These are phyloP conservation scores for Tichodroma muraria DNA, from an alignment of 2,113 vertebrate genomes.

Conservation along the genomic window DNA sequence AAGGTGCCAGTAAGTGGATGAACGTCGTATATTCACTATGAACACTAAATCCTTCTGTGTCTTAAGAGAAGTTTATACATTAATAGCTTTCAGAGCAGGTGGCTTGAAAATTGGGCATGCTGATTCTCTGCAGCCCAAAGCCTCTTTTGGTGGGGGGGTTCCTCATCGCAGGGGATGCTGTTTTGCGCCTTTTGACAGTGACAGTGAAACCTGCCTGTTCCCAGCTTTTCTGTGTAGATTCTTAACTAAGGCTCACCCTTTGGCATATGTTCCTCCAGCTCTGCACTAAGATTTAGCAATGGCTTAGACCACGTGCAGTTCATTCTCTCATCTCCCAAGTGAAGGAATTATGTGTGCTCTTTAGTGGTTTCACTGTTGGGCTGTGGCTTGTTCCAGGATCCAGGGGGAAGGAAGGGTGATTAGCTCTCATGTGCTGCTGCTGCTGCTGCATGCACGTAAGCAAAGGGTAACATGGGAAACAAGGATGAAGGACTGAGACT, in stretches of 20 bases:
- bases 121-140: not conserved
- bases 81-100: not conserved
- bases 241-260: not conserved
- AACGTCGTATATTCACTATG: rapidly evolving
- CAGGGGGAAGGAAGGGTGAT: conserved; percentile 9
- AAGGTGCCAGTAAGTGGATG: not conserved
- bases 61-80: not conserved
- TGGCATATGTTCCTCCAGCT: not conserved
- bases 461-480: not conserved
- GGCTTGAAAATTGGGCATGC: not conserved
- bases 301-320: not conserved
- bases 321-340: conserved; percentile 19
- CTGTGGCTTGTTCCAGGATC: conserved; percentile 31
- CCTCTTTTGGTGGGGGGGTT: not conserved
- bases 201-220: not conserved
- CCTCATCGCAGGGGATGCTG: not conserved
- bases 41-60: not conserved
- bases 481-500: not conserved
- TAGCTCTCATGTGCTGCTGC: not conserved
- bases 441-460: not conserved
- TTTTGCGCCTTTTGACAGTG: not conserved
- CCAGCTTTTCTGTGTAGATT: not conserved
- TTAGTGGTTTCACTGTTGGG: conserved; percentile 33
- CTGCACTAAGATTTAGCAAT: not conserved
- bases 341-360: conserved; percentile 25